A percentile compares a stretch with the other conserved stretches of the same genome.
phyloP scores from a whole-genome alignment of 1,140 invertebrate species.

The Bathynomus jamesi region DNA sequence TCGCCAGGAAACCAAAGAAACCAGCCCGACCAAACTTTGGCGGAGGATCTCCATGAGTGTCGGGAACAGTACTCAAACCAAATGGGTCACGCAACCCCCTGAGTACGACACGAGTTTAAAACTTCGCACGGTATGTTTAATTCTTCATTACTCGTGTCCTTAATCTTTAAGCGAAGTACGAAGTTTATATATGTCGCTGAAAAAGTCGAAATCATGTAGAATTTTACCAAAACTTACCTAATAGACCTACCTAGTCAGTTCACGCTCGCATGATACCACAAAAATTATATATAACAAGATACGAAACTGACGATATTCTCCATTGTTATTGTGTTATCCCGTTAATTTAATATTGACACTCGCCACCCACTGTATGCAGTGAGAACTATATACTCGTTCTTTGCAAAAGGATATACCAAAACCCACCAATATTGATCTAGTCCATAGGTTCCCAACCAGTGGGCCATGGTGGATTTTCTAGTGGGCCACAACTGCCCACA shows the following conservation, averaged over 20 bases:
- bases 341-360: conserved; percentile 96
- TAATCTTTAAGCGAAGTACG: conserved; percentile 75
- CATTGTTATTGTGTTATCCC: conserved; percentile 92
- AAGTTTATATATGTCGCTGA: conserved; percentile 84
- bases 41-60: conserved; percentile 64
- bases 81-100: conserved; percentile 39
- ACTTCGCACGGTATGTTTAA: conserved; percentile 57
- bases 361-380: too few species aligned
- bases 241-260: conserved; percentile 93
- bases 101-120: conserved; percentile 51
- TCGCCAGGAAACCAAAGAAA: conserved; percentile 69
- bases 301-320: too few species aligned
- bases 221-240: conserved; percentile 89
- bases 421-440: too few species aligned
- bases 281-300: too few species aligned
- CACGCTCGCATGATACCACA: too few species aligned
- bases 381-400: too few species aligned
- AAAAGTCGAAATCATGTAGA: conserved; percentile 86
- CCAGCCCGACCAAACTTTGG: conserved; percentile 77
- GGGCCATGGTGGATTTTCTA: too few species aligned
- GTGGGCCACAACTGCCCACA: too few species aligned
- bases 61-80: conserved; percentile 47
- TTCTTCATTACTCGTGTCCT: conserved; percentile 27
- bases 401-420: too few species aligned
- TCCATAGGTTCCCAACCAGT: too few species aligned